A percentile compares a stretch with the other conserved stretches of the same genome.
Conservation (phyloP, 1,140 invertebrate genomes). For the Anagrus nilaparvatae region DNA sequence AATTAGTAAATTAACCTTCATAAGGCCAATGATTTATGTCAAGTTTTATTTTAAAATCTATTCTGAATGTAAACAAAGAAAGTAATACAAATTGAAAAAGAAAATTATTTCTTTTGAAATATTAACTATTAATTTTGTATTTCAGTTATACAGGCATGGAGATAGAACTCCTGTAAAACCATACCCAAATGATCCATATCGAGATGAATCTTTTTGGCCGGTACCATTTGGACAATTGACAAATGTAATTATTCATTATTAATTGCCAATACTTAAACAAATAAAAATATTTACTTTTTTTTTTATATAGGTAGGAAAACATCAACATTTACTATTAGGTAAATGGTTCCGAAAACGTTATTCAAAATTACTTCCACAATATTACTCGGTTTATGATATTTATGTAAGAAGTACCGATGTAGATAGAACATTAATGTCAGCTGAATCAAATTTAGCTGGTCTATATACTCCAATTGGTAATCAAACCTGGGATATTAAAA, state of each 20-base stretch:
- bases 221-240: slow-evolving; percentile 71
- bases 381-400: slow-evolving; percentile 51
- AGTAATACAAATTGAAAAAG: background rate
- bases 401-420: slow-evolving; percentile 70
- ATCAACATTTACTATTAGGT: slow-evolving; percentile 68
- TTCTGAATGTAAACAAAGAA: background rate
- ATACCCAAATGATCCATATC: slow-evolving; percentile 71
- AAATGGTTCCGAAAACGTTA: slow-evolving; percentile 67
- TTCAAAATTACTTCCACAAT: slow-evolving; percentile 41
- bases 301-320: slow-evolving; percentile 56
- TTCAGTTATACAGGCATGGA: slow-evolving; percentile 66
- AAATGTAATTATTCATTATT: slow-evolving; percentile 46
- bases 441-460: slow-evolving; percentile 71
- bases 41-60: background rate
- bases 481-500: slow-evolving; percentile 58
- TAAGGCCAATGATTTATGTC: background rate
- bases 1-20: background rate
- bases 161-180: slow-evolving; percentile 65
- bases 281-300: slow-evolving; percentile 10
- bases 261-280: background rate
- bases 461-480: slow-evolving; percentile 55
- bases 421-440: slow-evolving; percentile 85
- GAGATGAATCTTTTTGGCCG: slow-evolving; percentile 57
- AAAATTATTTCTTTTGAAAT: slow-evolving; percentile 1
- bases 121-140: slow-evolving; percentile 12